Conservation (phyloP, 2,797 vertebrate species). For the Sebastes glaucus region DNA sequence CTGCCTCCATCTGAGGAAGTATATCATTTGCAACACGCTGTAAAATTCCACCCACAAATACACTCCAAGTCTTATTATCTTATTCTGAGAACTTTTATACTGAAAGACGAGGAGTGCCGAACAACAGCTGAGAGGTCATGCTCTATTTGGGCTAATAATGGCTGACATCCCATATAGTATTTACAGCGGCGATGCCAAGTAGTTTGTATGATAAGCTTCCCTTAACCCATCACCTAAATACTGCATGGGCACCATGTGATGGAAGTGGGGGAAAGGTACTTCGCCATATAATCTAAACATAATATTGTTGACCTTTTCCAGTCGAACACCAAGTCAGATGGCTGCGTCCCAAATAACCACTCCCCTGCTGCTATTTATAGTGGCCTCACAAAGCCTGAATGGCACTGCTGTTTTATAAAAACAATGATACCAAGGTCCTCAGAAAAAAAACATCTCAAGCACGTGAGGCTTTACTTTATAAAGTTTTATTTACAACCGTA, state of each 20-base stretch:
- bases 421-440: not conserved
- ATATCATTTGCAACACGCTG: not conserved
- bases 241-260: slow-evolving; percentile 42
- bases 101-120: not conserved
- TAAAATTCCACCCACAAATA: slow-evolving; percentile 29
- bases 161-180: slow-evolving; percentile 19
- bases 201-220: slow-evolving; percentile 5
- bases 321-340: slow-evolving; percentile 55
- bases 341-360: slow-evolving; percentile 58
- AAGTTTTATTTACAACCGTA: slow-evolving; percentile 17
- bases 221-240: slow-evolving; percentile 43
- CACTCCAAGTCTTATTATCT: not conserved
- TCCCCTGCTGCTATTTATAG: slow-evolving; percentile 65
- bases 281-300: slow-evolving; percentile 66
- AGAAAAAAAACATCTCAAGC: not conserved
- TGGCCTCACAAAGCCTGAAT: slow-evolving; percentile 32
- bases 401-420: not conserved
- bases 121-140: slow-evolving; percentile 39
- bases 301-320: slow-evolving; percentile 71
- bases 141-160: slow-evolving; percentile 24
- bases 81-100: not conserved
- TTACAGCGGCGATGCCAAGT: slow-evolving; percentile 33
- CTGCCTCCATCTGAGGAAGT: not conserved
- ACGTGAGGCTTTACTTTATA: not conserved
- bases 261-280: slow-evolving; percentile 75